These are phyloP conservation scores for Branchellion lobata DNA, from an alignment of 2,888 invertebrate genomes.

Conservation along the genomic window DNA sequence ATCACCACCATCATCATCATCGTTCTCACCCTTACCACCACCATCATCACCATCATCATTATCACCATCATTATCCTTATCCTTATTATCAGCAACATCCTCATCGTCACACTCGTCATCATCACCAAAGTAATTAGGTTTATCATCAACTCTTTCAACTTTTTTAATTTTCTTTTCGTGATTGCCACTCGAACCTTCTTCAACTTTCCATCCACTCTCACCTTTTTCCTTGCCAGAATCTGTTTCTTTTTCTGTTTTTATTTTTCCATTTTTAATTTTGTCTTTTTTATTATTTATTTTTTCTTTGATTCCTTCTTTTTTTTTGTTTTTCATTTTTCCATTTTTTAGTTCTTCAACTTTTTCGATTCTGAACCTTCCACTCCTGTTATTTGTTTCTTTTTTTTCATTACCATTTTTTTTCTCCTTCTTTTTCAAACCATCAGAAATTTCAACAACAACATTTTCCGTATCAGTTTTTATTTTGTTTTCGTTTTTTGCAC, in stretches of 20 bases:
- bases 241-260: not conserved
- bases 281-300: not conserved
- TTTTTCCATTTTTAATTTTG: not conserved
- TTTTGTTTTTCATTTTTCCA: not conserved
- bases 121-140: not conserved
- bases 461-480: no score
- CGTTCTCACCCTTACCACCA: not conserved
- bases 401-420: no score
- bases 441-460: no score
- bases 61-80: conserved; percentile 8
- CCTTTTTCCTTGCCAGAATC: no score
- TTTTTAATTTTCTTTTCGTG: not conserved
- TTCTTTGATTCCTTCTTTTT: not conserved
- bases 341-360: no score
- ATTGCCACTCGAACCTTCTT: not conserved
- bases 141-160: not conserved
- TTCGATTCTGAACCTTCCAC: no score
- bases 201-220: not conserved
- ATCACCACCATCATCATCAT: not conserved
- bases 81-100: not conserved
- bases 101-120: conserved; percentile 20
- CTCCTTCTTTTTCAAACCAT: no score
- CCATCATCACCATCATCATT: not conserved
- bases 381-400: no score
- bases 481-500: no score